Evolutionary conservation across 2,797 vertebrate species (phyloP).

Genomic region (Takifugu ocellatus): DNA sequence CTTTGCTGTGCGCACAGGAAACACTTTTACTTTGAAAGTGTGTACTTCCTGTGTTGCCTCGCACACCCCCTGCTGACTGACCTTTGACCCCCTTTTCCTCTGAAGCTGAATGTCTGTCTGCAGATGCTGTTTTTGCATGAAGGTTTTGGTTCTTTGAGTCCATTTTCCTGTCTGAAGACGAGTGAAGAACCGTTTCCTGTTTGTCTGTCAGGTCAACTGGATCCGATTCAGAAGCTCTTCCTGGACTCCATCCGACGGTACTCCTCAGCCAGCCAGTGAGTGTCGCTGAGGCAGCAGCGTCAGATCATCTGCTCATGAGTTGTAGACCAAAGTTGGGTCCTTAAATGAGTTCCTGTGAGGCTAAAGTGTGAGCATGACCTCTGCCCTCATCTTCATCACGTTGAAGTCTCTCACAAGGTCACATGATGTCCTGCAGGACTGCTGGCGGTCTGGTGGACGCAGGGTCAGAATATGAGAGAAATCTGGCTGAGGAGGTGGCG

Average conservation of each 20-base stretch:
- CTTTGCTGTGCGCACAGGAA: too few species aligned
- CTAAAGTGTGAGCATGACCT: too few species aligned
- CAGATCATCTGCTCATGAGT: too few species aligned
- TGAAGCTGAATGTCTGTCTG: slow-evolving; percentile 23
- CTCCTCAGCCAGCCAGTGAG: slow-evolving; percentile 84
- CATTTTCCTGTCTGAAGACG: slow-evolving; percentile 2
- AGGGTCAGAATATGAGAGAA: slow-evolving; percentile 84
- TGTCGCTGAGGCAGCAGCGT: slow-evolving; percentile 5
- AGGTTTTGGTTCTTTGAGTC: slow-evolving; percentile 11
- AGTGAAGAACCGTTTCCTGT: too few species aligned
- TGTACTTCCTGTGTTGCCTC: slow-evolving; percentile 8
- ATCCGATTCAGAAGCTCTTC: slow-evolving; percentile 93
- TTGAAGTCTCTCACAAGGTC: neutral
- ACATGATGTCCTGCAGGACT: slow-evolving; percentile 58
- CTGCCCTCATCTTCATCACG: too few species aligned
- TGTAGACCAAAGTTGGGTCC: too few species aligned
- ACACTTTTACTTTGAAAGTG: too few species aligned
- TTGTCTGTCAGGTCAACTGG: slow-evolving; percentile 75
- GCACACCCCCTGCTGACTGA: slow-evolving; percentile 26
- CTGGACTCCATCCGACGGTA: slow-evolving; percentile 90
- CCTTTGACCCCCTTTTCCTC: slow-evolving; percentile 23
- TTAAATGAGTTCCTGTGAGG: too few species aligned
- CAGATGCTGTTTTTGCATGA: slow-evolving; percentile 46
- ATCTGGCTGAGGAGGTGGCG: slow-evolving; percentile 78
- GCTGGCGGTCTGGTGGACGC: slow-evolving; percentile 81